phyloP scores from a whole-genome alignment of 1,140 invertebrate species.

The Belonocnema kinseyi region DNA sequence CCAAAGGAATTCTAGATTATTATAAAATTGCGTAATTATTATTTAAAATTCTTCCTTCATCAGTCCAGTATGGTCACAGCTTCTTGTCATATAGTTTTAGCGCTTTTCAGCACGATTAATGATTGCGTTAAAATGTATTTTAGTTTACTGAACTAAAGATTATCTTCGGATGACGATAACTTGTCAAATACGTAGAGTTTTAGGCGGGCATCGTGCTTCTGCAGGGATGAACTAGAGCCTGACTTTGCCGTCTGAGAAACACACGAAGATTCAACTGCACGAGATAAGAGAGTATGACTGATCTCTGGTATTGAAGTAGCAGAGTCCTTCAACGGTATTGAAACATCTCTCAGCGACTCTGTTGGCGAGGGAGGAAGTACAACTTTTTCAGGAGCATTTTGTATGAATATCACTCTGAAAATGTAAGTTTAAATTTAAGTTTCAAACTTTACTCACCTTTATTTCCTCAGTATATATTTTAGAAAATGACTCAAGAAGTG shows the following conservation, averaged over 20 bases:
- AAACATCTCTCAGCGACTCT: constrained; percentile 66
- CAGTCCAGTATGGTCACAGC: too few relatives aligned
- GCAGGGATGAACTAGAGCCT: constrained; percentile 55
- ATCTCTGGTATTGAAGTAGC: constrained; percentile 66
- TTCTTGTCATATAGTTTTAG: too few relatives aligned
- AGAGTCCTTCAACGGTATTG: constrained; percentile 66
- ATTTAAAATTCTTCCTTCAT: too few relatives aligned
- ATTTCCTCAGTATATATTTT: too few relatives aligned
- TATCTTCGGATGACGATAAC: constrained; percentile 66
- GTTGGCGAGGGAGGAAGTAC: constrained; percentile 77
- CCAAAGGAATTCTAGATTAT: too few relatives aligned
- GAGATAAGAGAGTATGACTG: constrained; percentile 63
- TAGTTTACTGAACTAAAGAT: constrained; percentile 56
- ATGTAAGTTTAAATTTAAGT: constrained; percentile 23
- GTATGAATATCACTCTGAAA: constrained; percentile 89
- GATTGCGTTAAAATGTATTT: too few relatives aligned
- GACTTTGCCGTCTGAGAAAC: constrained; percentile 63
- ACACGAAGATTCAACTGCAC: constrained; percentile 64
- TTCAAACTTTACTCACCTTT: background rate
- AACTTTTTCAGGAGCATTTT: constrained; percentile 90
- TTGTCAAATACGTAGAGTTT: constrained; percentile 71
- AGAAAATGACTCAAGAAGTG: too few relatives aligned
- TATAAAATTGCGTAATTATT: too few relatives aligned
- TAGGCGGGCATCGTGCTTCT: constrained; percentile 65
- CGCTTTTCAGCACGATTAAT: too few relatives aligned